phyloP scores from a whole-genome alignment of 1,140 invertebrate species.

The Epicauta chinensis region DNA sequence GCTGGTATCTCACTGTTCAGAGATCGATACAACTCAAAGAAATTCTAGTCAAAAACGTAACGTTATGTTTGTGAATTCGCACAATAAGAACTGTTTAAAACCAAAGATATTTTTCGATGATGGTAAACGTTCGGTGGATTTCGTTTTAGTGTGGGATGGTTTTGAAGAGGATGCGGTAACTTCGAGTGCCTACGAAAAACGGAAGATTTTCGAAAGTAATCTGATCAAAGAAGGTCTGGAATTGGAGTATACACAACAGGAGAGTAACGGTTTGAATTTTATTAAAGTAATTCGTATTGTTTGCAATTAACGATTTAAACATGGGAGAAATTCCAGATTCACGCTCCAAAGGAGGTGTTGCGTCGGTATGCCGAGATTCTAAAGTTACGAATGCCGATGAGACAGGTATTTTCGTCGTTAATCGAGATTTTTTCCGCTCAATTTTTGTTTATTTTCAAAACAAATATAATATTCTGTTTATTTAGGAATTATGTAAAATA shows the following conservation, averaged over 20 bases:
- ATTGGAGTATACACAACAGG: constrained; percentile 56
- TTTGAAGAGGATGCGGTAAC: constrained; percentile 44
- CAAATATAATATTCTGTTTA: constrained; percentile 22
- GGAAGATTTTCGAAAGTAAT: constrained; percentile 59
- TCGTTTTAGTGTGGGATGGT: constrained; percentile 68
- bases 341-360: constrained; percentile 79
- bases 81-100: constrained; percentile 35
- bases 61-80: constrained; percentile 14
- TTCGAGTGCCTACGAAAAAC: constrained; percentile 42
- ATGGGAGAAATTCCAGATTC: constrained; percentile 52
- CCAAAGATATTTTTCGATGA: constrained; percentile 61
- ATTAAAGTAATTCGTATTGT: constrained; percentile 51
- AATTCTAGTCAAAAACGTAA: constrained; percentile 16
- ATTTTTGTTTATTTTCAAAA: constrained; percentile 11
- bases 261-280: constrained; percentile 58
- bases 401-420: constrained; percentile 53
- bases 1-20: constrained; percentile 8
- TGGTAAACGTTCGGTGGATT: constrained; percentile 64
- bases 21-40: constrained; percentile 1
- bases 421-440: neutral
- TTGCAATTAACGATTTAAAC: constrained; percentile 8
- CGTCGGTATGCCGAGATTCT: constrained; percentile 88
- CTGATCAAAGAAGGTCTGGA: constrained; percentile 61
- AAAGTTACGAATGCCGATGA: constrained; percentile 92
- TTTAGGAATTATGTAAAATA: constrained; percentile 36